These are phyloP conservation scores for Protophormia terraenovae DNA, from an alignment of 2,888 invertebrate species.

Conservation along the genomic window DNA sequence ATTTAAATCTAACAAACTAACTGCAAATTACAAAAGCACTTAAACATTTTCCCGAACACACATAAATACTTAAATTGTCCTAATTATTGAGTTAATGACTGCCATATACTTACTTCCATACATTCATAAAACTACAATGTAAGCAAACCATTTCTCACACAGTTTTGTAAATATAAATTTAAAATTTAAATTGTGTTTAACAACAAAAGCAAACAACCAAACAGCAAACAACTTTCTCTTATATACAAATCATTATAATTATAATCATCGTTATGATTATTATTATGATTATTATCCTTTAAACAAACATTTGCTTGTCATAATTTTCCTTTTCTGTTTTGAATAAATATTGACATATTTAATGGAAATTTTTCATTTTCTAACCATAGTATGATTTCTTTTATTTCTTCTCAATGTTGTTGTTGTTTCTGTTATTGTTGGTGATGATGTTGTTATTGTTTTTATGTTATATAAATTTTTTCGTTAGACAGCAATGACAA, in stretches of 20 bases:
- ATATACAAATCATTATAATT: conserved; percentile 25
- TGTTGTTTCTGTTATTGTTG: neutral
- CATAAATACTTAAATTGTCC: neutral
- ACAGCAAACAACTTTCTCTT: conserved; percentile 20
- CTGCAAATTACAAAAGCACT: neutral
- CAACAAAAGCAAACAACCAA: neutral
- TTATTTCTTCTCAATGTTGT: too few relatives aligned
- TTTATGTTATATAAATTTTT: neutral
- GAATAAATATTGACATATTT: conserved; percentile 65
- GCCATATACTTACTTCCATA: neutral
- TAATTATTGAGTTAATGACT: conserved; percentile 1
- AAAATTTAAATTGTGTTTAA: conserved; percentile 42
- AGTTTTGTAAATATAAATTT: neutral
- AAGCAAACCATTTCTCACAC: neutral
- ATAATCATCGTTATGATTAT: conserved; percentile 17
- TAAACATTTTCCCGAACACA: neutral
- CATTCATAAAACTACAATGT: neutral
- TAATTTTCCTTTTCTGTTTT: conserved; percentile 59
- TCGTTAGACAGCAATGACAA: conserved; percentile 9
- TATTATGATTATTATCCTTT: conserved; percentile 63
- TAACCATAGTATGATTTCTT: conserved; percentile 5
- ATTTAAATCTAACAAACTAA: neutral
- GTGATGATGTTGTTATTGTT: conserved; percentile 7
- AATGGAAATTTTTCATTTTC: conserved; percentile 55
- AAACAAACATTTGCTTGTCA: conserved; percentile 63